A percentile compares a stretch with the other conserved stretches of the same genome.
Evolutionary conservation across 23 tunicate genomes (phyloP).

Genomic region (Corella eumyota): DNA sequence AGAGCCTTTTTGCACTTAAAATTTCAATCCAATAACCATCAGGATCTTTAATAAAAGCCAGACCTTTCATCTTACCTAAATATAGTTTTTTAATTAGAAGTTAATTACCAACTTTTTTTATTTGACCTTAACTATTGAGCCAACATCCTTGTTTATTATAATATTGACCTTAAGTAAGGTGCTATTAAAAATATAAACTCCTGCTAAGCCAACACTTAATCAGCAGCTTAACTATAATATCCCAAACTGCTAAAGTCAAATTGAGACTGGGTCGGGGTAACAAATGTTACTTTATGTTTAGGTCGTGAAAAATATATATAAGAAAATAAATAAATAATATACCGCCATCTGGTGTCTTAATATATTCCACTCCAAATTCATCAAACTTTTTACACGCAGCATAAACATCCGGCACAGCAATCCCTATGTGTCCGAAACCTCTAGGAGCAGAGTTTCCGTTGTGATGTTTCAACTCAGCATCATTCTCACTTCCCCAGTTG

Average conservation of each 20-base stretch:
- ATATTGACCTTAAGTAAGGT: too few relatives aligned
- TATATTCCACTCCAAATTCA: conserved; percentile 62
- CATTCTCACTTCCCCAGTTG: conserved; percentile 85
- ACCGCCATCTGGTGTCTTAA: conserved; percentile 90
- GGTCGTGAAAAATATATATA: too few relatives aligned
- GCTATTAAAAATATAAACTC: too few relatives aligned
- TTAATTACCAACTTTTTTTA: too few relatives aligned
- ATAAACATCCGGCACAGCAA: conserved; percentile 71
- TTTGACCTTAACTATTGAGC: too few relatives aligned
- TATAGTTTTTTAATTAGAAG: background rate
- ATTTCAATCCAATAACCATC: conserved; percentile 92
- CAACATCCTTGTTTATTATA: too few relatives aligned
- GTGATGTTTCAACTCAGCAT: conserved; percentile 43
- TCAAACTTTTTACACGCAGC: conserved; percentile 79
- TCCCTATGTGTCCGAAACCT: conserved; percentile 89
- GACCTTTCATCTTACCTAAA: conserved; percentile 81
- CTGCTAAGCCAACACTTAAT: too few relatives aligned
- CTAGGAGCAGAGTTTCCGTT: conserved; percentile 82
- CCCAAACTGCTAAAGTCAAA: too few relatives aligned
- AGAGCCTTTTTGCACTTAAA: conserved; percentile 11
- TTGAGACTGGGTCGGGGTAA: too few relatives aligned
- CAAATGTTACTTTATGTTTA: too few relatives aligned
- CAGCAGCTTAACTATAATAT: too few relatives aligned
- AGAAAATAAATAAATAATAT: background rate
- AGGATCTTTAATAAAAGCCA: conserved; percentile 91